Evolutionary conservation across 1,140 invertebrate genomes (phyloP).

Genomic region (Drosophila rhopaloa): DNA sequence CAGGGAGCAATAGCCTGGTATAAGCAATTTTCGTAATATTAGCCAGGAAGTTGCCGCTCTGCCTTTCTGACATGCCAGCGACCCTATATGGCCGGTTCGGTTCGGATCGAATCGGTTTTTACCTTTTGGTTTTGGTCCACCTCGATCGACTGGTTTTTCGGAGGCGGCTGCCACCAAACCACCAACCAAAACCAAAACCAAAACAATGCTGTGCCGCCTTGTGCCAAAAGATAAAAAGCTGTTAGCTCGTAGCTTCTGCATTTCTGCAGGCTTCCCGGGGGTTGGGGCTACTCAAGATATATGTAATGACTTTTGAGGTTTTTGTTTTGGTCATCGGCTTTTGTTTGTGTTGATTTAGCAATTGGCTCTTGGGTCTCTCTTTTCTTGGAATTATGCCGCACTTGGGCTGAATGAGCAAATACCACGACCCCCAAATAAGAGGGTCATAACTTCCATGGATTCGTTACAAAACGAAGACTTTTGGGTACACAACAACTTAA

Average conservation of each 20-base stretch:
- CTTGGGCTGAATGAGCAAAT: constrained; percentile 58
- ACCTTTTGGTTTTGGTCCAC: constrained; percentile 24
- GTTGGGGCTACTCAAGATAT: constrained; percentile 58
- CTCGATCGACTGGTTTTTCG: constrained; percentile 40
- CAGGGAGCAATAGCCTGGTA: constrained; percentile 50
- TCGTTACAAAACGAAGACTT: not conserved
- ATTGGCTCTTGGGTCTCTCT: constrained; percentile 53
- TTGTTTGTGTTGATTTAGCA: constrained; percentile 73
- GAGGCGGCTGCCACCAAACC: constrained; percentile 51
- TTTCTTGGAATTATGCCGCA: constrained; percentile 76
- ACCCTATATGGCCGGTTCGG: constrained; percentile 69
- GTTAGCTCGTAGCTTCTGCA: constrained; percentile 84
- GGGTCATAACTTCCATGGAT: constrained; percentile 6
- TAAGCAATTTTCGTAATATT: constrained; percentile 84
- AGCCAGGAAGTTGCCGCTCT: constrained; percentile 73
- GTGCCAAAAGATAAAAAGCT: constrained; percentile 81
- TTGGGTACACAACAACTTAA: not conserved
- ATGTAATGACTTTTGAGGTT: constrained; percentile 82
- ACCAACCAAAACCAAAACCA: constrained; percentile 12
- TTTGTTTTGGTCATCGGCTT: constrained; percentile 74
- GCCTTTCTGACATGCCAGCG: constrained; percentile 62
- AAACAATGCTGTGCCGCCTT: constrained; percentile 66
- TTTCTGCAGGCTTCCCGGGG: constrained; percentile 54
- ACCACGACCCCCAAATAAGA: not conserved
- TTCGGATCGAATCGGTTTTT: constrained; percentile 32